Conservation (phyloP, 2,888 invertebrate genomes). For the Artemia sinica region DNA sequence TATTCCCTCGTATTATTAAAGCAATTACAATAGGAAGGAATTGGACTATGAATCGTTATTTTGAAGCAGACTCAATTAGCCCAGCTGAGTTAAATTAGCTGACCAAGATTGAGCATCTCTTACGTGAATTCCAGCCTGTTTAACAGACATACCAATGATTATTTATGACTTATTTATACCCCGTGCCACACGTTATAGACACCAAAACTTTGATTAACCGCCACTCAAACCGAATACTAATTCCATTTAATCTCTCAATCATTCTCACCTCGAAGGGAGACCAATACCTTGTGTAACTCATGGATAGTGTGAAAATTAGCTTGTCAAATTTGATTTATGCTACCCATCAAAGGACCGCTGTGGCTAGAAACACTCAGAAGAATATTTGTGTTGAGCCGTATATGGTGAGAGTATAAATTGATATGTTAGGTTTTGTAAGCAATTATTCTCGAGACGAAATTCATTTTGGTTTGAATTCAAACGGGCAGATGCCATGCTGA, state of each 20-base stretch:
- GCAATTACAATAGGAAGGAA: no score
- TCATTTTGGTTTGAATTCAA: no score
- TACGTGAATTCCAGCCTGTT: not conserved
- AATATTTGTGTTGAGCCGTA: conserved; percentile 1
- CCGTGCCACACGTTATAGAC: conserved; percentile 13
- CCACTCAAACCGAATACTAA: conserved; percentile 8
- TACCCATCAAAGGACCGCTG: not conserved
- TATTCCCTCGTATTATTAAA: no score
- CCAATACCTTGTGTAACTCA: not conserved
- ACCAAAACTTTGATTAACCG: conserved; percentile 14
- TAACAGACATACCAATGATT: conserved; percentile 2
- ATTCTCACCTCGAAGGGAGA: conserved; percentile 11
- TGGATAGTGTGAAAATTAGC: conserved; percentile 14
- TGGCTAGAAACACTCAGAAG: conserved; percentile 4
- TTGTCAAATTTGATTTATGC: conserved; percentile 12
- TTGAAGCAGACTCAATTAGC: no score
- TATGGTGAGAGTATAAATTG: conserved; percentile 1
- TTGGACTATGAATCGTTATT: no score
- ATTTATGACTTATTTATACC: conserved; percentile 13
- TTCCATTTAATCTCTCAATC: conserved; percentile 12
- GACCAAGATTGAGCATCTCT: not conserved
- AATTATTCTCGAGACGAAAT: not conserved
- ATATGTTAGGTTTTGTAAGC: conserved; percentile 12
- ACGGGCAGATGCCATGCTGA: no score
- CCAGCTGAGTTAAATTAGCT: not conserved